Conservation (phyloP, 2,797 vertebrate species). For the Enteromius afrohamiltoni region DNA sequence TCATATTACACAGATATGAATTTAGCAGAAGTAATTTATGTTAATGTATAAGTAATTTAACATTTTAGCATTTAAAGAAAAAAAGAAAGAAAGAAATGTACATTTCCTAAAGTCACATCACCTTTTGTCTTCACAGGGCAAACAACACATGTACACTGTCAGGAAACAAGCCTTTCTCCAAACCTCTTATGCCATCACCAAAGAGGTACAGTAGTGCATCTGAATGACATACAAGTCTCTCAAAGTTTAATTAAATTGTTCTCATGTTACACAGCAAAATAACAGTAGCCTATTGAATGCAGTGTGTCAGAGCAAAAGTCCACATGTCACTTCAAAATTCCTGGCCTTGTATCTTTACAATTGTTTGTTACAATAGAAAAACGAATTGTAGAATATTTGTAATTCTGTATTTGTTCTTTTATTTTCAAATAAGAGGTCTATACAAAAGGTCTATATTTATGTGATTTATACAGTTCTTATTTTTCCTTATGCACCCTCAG, state of each 20-base stretch:
- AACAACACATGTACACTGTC: neutral
- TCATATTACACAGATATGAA: neutral
- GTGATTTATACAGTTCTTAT: neutral
- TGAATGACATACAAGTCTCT: neutral
- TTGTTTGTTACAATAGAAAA: neutral
- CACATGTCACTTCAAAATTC: neutral
- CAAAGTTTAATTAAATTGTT: neutral
- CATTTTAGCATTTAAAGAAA: neutral
- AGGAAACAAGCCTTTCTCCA: constrained; percentile 21
- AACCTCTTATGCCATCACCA: constrained; percentile 10
- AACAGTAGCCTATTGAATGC: too few species aligned
- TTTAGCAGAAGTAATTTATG: too few species aligned
- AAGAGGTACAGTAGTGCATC: neutral
- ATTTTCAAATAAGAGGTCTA: too few species aligned
- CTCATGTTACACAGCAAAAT: neutral
- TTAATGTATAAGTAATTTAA: neutral
- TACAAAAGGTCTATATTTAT: neutral
- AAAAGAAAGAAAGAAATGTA: too few species aligned
- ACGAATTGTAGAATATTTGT: neutral
- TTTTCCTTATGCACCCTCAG: neutral
- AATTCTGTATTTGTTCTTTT: neutral
- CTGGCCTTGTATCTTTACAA: neutral
- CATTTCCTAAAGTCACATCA: neutral
- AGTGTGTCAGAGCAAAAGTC: neutral
- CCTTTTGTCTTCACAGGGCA: neutral